A percentile compares a stretch with the other conserved stretches of the same genome.
Conservation (phyloP, 2,888 invertebrate species). For the Macropis europaea region DNA sequence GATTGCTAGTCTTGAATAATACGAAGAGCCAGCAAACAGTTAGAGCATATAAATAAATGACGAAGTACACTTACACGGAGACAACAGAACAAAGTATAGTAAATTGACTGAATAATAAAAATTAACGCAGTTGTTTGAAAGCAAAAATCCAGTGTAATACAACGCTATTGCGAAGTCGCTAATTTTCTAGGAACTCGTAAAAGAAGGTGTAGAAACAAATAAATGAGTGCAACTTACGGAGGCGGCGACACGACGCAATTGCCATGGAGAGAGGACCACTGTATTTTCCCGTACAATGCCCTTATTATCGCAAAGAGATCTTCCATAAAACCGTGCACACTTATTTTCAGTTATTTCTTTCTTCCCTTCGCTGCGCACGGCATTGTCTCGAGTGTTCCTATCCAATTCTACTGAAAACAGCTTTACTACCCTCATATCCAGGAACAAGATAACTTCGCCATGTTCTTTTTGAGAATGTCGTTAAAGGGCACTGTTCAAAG, state of each 20-base stretch:
- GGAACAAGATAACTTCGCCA: no score
- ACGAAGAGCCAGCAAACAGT: no score
- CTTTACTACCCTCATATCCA: no score
- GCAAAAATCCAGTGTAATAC: background rate
- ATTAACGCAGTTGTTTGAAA: background rate
- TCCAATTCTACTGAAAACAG: background rate
- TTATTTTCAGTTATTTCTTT: slow-evolving; percentile 10
- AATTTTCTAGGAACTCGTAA: background rate
- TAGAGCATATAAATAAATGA: no score
- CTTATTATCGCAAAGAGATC: slow-evolving; percentile 5
- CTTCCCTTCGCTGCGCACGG: background rate
- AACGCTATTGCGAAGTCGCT: background rate
- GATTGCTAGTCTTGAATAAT: no score
- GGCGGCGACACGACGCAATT: slow-evolving; percentile 1
- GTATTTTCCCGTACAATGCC: slow-evolving; percentile 8
- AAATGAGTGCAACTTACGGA: slow-evolving; percentile 16
- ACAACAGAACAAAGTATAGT: no score
- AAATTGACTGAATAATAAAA: no score
- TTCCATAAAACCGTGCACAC: slow-evolving; percentile 6
- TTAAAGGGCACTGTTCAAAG: no score
- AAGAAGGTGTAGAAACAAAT: background rate
- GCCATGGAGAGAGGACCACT: background rate
- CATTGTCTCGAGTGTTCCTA: background rate
- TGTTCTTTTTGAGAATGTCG: no score
- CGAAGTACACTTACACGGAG: no score